Percentiles rank a stretch among this genome's conserved stretches.
phyloP scores from a whole-genome alignment of 2,888 invertebrate genomes.

The Trypoxylon attenuatum region DNA sequence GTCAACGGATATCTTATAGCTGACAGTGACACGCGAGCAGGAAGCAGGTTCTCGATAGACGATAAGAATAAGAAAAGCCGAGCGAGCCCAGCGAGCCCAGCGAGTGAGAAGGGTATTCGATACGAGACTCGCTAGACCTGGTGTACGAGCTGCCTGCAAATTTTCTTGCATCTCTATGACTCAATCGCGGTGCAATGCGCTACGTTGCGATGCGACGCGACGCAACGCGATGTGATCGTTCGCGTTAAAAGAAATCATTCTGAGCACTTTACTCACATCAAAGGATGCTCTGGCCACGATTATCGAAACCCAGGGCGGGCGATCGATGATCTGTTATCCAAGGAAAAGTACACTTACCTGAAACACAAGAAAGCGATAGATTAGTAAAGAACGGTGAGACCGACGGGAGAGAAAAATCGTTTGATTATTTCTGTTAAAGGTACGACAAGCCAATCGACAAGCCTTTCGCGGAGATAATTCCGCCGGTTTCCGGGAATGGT shows the following conservation, averaged over 20 bases:
- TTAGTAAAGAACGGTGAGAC: constrained; percentile 3
- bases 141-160: constrained; percentile 7
- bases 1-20: constrained; percentile 45
- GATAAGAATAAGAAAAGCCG: constrained; percentile 22
- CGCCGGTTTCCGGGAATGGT: no score
- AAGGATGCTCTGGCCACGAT: neutral
- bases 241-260: neutral
- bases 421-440: neutral
- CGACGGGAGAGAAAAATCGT: neutral
- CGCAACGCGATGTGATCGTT: no score
- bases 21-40: constrained; percentile 43
- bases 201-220: no score
- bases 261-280: neutral
- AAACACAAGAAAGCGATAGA: constrained; percentile 15
- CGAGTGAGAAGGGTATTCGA: no score
- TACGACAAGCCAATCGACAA: neutral
- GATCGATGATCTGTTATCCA: neutral
- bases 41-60: constrained; percentile 22
- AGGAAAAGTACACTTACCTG: constrained; percentile 29
- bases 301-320: no score
- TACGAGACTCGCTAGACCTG: neutral
- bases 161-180: neutral
- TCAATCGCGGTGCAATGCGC: neutral
- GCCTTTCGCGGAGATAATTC: neutral
- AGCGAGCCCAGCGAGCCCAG: constrained; percentile 1